These are phyloP conservation scores for Channallabes apus DNA, from an alignment of 2,797 vertebrate species.

Conservation along the genomic window DNA sequence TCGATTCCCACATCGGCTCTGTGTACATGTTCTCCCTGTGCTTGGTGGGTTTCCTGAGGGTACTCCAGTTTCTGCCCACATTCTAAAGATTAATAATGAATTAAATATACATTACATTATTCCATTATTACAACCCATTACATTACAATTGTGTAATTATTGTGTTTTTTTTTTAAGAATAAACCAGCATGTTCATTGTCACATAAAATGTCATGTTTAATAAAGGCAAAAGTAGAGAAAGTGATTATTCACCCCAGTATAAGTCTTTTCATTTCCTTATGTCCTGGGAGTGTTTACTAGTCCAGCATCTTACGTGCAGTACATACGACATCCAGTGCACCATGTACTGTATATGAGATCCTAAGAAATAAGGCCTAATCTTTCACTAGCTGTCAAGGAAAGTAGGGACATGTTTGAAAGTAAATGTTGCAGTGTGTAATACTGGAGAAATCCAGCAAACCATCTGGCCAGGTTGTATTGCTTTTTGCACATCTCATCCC, in stretches of 20 bases:
- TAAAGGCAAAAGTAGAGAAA: slow-evolving; percentile 6
- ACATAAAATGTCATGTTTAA: not conserved
- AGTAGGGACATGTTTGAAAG: not conserved
- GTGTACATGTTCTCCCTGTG: no score
- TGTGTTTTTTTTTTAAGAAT: not conserved
- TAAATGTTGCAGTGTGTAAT: not conserved
- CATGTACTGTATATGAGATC: not conserved
- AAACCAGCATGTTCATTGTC: not conserved
- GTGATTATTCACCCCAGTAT: not conserved
- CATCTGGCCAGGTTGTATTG: slow-evolving; percentile 4
- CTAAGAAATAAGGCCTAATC: not conserved
- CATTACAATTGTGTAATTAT: not conserved
- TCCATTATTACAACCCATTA: no score
- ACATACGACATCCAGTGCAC: not conserved
- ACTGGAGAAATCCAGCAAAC: slow-evolving; percentile 5
- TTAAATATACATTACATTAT: no score
- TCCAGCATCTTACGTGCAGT: not conserved
- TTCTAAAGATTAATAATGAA: not conserved
- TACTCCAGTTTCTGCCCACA: no score
- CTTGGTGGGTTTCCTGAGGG: no score
- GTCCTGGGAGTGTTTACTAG: not conserved
- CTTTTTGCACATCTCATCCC: not conserved
- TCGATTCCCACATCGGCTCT: no score
- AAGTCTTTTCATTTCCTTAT: not conserved
- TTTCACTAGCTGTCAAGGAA: not conserved